These are phyloP conservation scores for Fregata magnificens DNA, from an alignment of 2,113 vertebrate species.

Conservation along the genomic window DNA sequence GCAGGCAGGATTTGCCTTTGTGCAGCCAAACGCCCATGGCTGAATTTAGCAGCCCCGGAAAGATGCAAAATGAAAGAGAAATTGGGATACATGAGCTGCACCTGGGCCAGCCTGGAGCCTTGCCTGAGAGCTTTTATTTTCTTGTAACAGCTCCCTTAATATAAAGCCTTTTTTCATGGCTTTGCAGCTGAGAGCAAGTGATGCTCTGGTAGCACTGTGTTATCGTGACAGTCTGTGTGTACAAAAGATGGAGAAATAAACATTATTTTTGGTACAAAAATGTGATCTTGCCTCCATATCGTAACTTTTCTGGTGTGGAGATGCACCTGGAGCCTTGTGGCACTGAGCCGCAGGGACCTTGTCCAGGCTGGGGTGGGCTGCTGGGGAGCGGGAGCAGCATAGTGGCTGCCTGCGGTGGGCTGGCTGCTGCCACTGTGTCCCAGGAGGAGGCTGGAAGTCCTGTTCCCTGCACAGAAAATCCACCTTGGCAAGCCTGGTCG, in stretches of 20 bases:
- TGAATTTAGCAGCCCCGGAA: neutral
- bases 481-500: neutral
- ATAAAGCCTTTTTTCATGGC: neutral
- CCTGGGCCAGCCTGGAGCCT: neutral
- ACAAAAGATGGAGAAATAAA: neutral
- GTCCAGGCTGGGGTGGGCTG: neutral
- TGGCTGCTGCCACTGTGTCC: neutral
- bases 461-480: neutral
- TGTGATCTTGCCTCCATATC: neutral
- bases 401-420: fast-evolving
- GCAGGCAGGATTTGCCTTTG: neutral
- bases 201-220: neutral
- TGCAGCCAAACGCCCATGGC: neutral
- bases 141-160: neutral
- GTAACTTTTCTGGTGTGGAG: neutral
- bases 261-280: neutral
- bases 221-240: fast-evolving
- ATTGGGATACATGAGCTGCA: neutral
- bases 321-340: neutral
- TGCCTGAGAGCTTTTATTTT: neutral
- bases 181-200: neutral
- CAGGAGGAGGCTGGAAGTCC: neutral
- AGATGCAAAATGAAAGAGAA: neutral
- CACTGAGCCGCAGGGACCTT: neutral
- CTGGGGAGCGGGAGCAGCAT: neutral